A percentile compares a stretch with the other conserved stretches of the same genome.
Conservation (phyloP, 1,140 invertebrate species). For the Hycleus phaleratus region DNA sequence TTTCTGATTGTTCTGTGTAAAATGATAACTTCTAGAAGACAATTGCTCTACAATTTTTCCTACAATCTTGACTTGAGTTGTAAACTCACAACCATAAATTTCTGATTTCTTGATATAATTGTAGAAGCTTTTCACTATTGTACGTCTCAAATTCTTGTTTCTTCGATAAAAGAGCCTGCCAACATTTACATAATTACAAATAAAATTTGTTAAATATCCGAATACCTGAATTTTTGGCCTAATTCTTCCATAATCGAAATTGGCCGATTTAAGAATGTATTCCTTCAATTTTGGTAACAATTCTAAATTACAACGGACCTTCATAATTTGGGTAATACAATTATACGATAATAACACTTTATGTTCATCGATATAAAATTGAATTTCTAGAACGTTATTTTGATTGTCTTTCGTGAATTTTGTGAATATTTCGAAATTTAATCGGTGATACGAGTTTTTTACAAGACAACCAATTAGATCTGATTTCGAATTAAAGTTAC, state of each 20-base stretch:
- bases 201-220: no score
- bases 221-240: no score
- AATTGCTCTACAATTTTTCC: no score
- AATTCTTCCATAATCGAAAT: no score
- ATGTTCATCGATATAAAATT: constrained; percentile 12
- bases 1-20: no score
- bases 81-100: constrained; percentile 1
- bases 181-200: no score
- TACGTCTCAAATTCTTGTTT: not conserved
- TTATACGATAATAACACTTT: constrained; percentile 14
- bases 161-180: not conserved
- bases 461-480: constrained; percentile 11
- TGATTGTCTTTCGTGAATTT: constrained; percentile 15
- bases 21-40: no score
- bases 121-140: not conserved
- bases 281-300: no score
- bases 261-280: no score
- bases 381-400: constrained; percentile 5
- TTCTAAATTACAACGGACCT: constrained; percentile 1
- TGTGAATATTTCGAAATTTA: constrained; percentile 19
- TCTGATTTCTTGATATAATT: constrained; percentile 1
- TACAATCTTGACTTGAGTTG: not conserved
- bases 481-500: constrained; percentile 11
- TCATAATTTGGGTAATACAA: constrained; percentile 2
- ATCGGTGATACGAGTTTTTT: constrained; percentile 21